Percentiles rank a stretch among this genome's conserved stretches.
These are phyloP conservation scores for Tokudaia muenninki DNA, from an alignment of 2,797 vertebrate genomes.

Conservation along the genomic window DNA sequence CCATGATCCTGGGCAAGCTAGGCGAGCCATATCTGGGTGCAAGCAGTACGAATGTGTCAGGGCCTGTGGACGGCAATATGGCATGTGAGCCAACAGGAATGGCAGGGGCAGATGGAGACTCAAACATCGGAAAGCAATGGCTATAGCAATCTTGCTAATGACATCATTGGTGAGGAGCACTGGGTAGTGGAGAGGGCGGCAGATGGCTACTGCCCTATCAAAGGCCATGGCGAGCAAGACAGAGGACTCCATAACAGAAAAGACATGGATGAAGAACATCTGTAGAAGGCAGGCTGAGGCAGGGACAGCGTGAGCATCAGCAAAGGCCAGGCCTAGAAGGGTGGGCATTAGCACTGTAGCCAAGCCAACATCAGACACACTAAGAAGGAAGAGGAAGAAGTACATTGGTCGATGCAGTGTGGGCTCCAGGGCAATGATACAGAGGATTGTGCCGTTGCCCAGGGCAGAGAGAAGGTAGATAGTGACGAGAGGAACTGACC, in stretches of 20 bases:
- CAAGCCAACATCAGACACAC: conserved; percentile 86
- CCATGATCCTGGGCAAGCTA: conserved; percentile 85
- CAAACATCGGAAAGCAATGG: conserved; percentile 78
- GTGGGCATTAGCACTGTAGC: conserved; percentile 88
- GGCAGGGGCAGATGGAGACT: conserved; percentile 83
- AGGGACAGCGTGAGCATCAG: conserved; percentile 29
- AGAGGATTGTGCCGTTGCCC: conserved; percentile 75
- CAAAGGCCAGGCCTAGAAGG: conserved; percentile 77
- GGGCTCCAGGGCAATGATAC: conserved; percentile 74
- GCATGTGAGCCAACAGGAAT: conserved; percentile 83
- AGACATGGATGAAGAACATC: conserved; percentile 87
- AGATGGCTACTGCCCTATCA: conserved; percentile 85
- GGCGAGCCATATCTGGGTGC: conserved; percentile 87
- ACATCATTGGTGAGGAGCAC: conserved; percentile 66
- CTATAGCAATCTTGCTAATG: conserved; percentile 76
- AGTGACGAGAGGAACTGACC: conserved; percentile 50
- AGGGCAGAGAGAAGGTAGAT: conserved; percentile 74
- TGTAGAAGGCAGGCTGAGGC: conserved; percentile 87
- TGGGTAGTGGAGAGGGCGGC: conserved; percentile 75
- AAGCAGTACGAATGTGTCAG: conserved; percentile 87
- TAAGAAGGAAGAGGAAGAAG: conserved; percentile 79
- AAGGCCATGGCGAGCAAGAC: conserved; percentile 85
- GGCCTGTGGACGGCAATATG: conserved; percentile 81
- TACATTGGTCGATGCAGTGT: conserved; percentile 75
- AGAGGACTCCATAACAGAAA: conserved; percentile 83